Conservation (phyloP, 2,113 vertebrate species). For the Centropus bengalensis region DNA sequence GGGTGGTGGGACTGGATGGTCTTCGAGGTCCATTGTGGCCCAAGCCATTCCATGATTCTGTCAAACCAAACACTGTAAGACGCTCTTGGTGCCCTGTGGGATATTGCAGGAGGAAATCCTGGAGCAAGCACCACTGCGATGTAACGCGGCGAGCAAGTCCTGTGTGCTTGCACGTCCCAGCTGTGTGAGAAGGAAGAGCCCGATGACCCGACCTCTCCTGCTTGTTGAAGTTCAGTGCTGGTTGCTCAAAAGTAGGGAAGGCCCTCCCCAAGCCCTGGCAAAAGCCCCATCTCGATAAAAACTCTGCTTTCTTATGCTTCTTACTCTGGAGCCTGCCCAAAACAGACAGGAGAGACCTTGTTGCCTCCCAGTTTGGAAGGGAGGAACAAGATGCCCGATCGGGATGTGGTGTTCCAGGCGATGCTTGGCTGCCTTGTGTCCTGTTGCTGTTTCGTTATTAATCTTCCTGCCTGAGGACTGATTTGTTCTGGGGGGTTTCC, state of each 20-base stretch:
- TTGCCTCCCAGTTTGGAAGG: constrained; percentile 8
- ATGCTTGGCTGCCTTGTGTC: constrained; percentile 32
- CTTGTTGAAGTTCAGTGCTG: not conserved
- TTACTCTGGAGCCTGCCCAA: constrained; percentile 29
- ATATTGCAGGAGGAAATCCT: not conserved
- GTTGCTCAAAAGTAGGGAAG: not conserved
- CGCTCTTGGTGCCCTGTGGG: not conserved
- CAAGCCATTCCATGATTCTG: too few relatives aligned
- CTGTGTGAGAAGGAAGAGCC: not conserved
- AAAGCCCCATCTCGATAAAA: not conserved
- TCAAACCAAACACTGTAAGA: rapidly evolving
- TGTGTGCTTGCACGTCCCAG: not conserved
- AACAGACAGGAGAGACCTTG: not conserved
- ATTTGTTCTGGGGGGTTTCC: not conserved
- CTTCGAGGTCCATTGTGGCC: too few relatives aligned
- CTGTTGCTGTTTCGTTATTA: not conserved
- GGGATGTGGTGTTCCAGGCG: constrained; percentile 7
- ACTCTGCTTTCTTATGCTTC: not conserved
- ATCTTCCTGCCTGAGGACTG: not conserved
- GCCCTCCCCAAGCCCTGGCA: constrained; percentile 13
- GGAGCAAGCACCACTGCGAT: rapidly evolving
- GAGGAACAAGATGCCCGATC: not conserved
- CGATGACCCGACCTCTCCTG: rapidly evolving
- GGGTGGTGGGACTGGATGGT: too few relatives aligned
- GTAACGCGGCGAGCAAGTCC: not conserved